Base-by-base conservation (phyloP, 2,797 vertebrate genomes). In the Morus bassanus region DNA sequence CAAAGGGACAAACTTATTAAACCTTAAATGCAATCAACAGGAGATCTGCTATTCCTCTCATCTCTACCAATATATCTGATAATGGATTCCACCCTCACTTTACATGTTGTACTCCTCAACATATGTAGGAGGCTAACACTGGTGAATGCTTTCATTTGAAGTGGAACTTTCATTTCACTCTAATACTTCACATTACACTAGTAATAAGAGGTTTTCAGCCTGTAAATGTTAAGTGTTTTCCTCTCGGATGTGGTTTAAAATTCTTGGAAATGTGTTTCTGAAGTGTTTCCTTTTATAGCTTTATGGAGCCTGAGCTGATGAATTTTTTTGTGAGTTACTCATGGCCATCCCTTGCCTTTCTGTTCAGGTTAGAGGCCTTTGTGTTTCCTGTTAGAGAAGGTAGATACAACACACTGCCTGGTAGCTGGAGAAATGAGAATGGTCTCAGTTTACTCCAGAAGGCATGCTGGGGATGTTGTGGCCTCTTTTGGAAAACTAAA, bases 161-260 rank as follows among this genome's bases (percentile, higher is more conserved):
- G 86, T 76, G 8, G 45, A 90, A 70, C 33, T 78, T 85, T 4
- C 25, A 16, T 95, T 93, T 95, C 70, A 53, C 24, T 95, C 45
- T 82, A 80, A 85, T 92, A 95, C 50, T 61, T 96, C 72, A 61
- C 57, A 93, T 91, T 94, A 80, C 39, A 33, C 73, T 93, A 89
- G 13, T 92, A 84, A 45, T 80, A 73, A 87, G 54, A 88, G 31
- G 45, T 60, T 87, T 87, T 65, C 73, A 60, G 25, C 31, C 57
- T 84, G 53, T 93, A 91, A 68, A 76, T 54, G 22, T 78, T 73
- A 93, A 78, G 86, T 50, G 25, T 65, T 48, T 77, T 94, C 43
- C 25, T 63, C 89, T 76, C 11, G 31, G 74, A 95, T 86, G 51
- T 89, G 48, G 39, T 93, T 91, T 92, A 81, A 89, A 89, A 72